These are phyloP conservation scores for Sphyrna mokarran DNA, from an alignment of 2,113 vertebrate species.

Conservation along the genomic window DNA sequence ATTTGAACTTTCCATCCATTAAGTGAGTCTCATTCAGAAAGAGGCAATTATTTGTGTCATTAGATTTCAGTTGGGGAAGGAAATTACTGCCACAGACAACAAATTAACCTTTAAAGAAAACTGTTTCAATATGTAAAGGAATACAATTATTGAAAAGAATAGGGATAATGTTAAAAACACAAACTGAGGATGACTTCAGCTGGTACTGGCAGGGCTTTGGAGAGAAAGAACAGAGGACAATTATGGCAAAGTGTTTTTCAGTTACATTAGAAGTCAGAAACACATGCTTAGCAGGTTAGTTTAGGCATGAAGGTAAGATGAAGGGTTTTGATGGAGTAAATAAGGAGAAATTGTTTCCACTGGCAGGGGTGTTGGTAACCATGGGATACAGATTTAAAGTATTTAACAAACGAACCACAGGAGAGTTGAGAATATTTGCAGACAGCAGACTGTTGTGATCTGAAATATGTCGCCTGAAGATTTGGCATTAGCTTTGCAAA, in stretches of 20 bases:
- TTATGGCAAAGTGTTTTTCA: background rate
- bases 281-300: background rate
- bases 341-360: background rate
- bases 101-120: background rate
- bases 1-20: background rate
- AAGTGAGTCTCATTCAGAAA: background rate
- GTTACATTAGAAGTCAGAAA: background rate
- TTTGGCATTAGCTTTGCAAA: background rate
- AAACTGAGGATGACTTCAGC: background rate
- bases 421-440: background rate
- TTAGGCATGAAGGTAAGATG: background rate
- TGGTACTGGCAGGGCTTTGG: background rate
- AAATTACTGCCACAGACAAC: background rate
- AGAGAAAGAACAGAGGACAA: background rate
- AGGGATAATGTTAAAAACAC: background rate
- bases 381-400: background rate
- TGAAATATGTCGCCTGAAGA: background rate
- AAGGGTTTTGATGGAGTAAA: background rate
- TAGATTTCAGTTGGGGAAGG: background rate
- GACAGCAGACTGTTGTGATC: background rate
- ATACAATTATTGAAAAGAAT: too few relatives aligned
- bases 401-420: background rate
- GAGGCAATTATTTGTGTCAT: background rate
- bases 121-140: background rate
- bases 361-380: background rate